phyloP scores from a whole-genome alignment of 2,888 invertebrate species.

The Endotricha flammealis region DNA sequence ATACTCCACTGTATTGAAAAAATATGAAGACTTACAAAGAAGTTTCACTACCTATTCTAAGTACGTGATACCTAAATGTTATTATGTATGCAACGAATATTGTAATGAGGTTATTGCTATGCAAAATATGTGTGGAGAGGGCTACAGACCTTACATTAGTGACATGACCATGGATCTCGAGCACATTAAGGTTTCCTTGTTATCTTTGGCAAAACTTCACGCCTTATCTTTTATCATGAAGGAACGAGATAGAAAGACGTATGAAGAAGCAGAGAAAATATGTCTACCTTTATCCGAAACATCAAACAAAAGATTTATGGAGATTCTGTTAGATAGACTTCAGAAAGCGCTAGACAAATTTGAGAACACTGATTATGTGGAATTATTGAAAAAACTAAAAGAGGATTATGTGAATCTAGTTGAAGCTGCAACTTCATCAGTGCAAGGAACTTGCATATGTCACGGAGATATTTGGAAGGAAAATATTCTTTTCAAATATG shows the following conservation, averaged over 20 bases:
- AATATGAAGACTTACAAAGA: slow-evolving; percentile 38
- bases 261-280: slow-evolving; percentile 32
- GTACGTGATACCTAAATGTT: slow-evolving; percentile 46
- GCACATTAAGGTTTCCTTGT: slow-evolving; percentile 45
- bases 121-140: slow-evolving; percentile 48
- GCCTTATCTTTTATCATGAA: slow-evolving; percentile 54
- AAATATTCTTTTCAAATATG: slow-evolving; percentile 61
- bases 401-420: slow-evolving; percentile 37
- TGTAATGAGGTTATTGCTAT: slow-evolving; percentile 56
- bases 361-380: slow-evolving; percentile 35
- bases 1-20: slow-evolving; percentile 43
- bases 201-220: slow-evolving; percentile 54
- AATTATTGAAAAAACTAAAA: slow-evolving; percentile 37
- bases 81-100: slow-evolving; percentile 44
- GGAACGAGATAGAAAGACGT: slow-evolving; percentile 30
- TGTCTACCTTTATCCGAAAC: slow-evolving; percentile 50
- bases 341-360: slow-evolving; percentile 47
- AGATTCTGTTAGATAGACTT: slow-evolving; percentile 53
- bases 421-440: slow-evolving; percentile 30
- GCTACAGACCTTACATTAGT: slow-evolving; percentile 43
- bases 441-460: slow-evolving; percentile 45
- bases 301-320: slow-evolving; percentile 49
- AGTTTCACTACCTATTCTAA: slow-evolving; percentile 18
- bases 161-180: slow-evolving; percentile 46
- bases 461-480: slow-evolving; percentile 73